Evolutionary conservation across 2,113 vertebrate genomes (phyloP).

Genomic region (Cariama cristata): DNA sequence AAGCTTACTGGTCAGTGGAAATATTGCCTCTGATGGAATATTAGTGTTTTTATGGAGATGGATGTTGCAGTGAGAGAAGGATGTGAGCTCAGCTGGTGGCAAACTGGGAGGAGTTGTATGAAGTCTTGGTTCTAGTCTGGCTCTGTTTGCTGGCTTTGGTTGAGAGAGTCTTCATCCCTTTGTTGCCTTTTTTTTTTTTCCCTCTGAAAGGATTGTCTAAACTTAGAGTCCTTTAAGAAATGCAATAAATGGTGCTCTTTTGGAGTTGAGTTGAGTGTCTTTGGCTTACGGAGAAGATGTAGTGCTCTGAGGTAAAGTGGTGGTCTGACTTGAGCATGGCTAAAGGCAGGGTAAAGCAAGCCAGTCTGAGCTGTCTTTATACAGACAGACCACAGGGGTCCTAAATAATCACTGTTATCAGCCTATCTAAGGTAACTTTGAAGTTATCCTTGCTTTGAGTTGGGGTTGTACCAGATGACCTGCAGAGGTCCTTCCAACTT

Average conservation of each 20-base stretch:
- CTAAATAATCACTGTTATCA: not conserved
- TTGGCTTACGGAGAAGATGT: not conserved
- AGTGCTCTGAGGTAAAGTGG: not conserved
- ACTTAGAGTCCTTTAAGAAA: not conserved
- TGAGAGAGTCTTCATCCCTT: not conserved
- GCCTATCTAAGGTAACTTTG: not conserved
- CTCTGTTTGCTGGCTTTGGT: not conserved
- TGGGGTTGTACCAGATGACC: not conserved
- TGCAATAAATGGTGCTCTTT: not conserved
- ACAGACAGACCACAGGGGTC: not conserved
- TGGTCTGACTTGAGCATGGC: not conserved
- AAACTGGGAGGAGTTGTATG: not conserved
- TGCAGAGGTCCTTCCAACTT: not conserved
- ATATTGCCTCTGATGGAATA: not conserved
- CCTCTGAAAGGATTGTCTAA: not conserved
- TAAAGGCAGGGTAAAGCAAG: not conserved
- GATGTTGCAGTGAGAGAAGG: not conserved
- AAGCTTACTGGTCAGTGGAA: not conserved
- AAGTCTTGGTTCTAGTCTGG: not conserved
- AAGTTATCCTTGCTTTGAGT: conserved; percentile 19
- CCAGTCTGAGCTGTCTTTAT: not conserved
- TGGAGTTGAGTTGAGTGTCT: not conserved
- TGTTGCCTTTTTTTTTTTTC: not conserved
- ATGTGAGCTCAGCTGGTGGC: not conserved
- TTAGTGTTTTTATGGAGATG: not conserved